Conservation (phyloP, 2,888 invertebrate genomes). For the Rhingia rostrata region DNA sequence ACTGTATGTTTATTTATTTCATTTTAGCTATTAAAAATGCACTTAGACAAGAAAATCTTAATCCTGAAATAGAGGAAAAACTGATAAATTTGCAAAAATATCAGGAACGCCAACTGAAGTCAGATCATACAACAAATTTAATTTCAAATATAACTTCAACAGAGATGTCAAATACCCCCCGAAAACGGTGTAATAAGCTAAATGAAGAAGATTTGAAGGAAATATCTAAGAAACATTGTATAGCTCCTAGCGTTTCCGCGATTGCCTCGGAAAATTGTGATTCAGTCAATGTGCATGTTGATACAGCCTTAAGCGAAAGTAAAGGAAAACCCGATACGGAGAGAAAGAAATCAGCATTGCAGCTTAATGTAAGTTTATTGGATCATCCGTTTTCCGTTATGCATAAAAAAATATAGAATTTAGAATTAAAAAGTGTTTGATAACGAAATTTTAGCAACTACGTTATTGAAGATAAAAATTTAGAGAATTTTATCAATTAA, state of each 20-base stretch:
- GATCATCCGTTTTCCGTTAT: too few relatives aligned
- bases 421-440: too few relatives aligned
- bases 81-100: slow-evolving; percentile 93
- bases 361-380: slow-evolving; percentile 58
- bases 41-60: slow-evolving; percentile 94
- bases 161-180: slow-evolving; percentile 23
- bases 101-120: slow-evolving; percentile 90
- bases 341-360: slow-evolving; percentile 36
- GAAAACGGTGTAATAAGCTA: slow-evolving; percentile 42
- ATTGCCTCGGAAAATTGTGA: slow-evolving; percentile 23
- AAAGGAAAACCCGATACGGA: slow-evolving; percentile 54
- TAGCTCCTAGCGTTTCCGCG: slow-evolving; percentile 6
- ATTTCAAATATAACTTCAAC: slow-evolving; percentile 76
- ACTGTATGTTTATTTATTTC: slow-evolving; percentile 12
- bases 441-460: too few relatives aligned
- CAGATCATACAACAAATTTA: slow-evolving; percentile 78
- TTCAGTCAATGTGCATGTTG: background rate
- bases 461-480: too few relatives aligned
- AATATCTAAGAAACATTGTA: slow-evolving; percentile 67
- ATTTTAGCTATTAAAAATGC: slow-evolving; percentile 94
- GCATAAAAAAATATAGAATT: too few relatives aligned
- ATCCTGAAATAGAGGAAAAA: slow-evolving; percentile 96
- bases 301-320: slow-evolving; percentile 25
- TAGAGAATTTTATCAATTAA: too few relatives aligned
- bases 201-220: slow-evolving; percentile 32